Evolutionary conservation across 1,140 invertebrate species (phyloP), one percentile per base, ranked within the genome.

Genomic region (Drosophila nigrodunni): DNA sequence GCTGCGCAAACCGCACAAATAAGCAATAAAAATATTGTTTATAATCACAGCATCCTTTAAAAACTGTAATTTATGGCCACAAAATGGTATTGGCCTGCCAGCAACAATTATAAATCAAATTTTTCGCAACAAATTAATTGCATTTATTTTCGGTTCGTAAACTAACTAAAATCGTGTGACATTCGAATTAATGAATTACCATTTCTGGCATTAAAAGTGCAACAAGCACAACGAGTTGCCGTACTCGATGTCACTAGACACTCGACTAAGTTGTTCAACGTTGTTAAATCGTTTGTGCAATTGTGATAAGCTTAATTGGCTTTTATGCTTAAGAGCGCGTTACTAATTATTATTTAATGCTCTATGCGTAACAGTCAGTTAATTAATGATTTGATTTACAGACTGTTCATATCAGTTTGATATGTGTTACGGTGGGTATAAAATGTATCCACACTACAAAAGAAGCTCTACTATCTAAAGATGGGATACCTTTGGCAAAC

Each of bases 91-190:
- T 43, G 37, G 25, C 5, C 43, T 15, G 50, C 21, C 25, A 54
- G 30, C 54, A 43, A 15, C 37, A 57, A 78, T 70, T 74, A 54
- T 74, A 66, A 78, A 74, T 74, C 71, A 74, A 59, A 78, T 52
- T 59, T 65, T 60, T 54, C 50, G 55, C 66, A 37, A 61, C 10
- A 78, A 75, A 78, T 75, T 74, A 78, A 75, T 78, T 78, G 60
- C 47, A 50, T 69, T 78, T 70, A 74, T 57, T 67, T 67, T 46
- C 55, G 64, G 18, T 67, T 34, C 64, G 46, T 44, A 68, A 57
- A 46, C 44, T 13, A 59, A 69, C 72, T 65, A 75, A 75, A 70
- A 70, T 55, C 46, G 13, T 43, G 15, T 60, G 60, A 47, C 66
- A 74, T 44, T 46, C 47, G 34, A 70, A 78, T 65, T 70, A 70